Evolutionary conservation across 2,888 invertebrate genomes (phyloP), one percentile per base, ranked within the genome.

Genomic region (Girardia tigrina): DNA sequence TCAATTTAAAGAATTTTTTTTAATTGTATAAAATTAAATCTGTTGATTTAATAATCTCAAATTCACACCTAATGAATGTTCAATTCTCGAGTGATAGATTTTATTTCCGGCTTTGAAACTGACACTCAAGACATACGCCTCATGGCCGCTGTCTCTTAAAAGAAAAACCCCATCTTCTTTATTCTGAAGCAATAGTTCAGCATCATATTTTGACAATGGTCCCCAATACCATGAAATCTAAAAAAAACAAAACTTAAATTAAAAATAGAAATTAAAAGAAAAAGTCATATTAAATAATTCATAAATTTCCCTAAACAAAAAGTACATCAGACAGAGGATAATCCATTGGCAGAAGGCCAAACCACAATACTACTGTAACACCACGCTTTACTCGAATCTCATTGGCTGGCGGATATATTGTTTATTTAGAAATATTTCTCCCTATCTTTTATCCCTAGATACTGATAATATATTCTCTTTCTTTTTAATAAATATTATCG

Each of bases 371-470:
- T 56, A 56, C n/a, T 56, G n/a, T 56, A 56, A 56, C 56, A 56
- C 56, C 56, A 56, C 56, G 4, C n/a, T 56, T 56, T 56, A n/a
- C 56, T 56, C 4, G n/a, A 56, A 8, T 56, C 23, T 56, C 8
- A 56, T 56, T 56, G 56, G 56, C 56, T 56, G 56, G 56, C 56
- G 6, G n/a, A 20, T 56, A 56, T 56, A 56, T 56, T 56, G 56
- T 56, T 56, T 56, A 56, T 56, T 56, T 2, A n/a, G 56, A 56
- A 56, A 56, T 56, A 56, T 56, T 56, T 56, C 56, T 56, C 56
- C 56, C 56, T 56, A 56, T 56, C n/a, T n/a, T n/a, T 56, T 56
- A 56, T 56, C 56, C 56, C 56, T 56, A 56, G 56, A 56, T 56
- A 56, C 56, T 56, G 56, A 23, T 56, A 56, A 56, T 8, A 56